Evolutionary conservation across 2,797 vertebrate genomes (phyloP).

Genomic region (Gadopsis bispinosus): DNA sequence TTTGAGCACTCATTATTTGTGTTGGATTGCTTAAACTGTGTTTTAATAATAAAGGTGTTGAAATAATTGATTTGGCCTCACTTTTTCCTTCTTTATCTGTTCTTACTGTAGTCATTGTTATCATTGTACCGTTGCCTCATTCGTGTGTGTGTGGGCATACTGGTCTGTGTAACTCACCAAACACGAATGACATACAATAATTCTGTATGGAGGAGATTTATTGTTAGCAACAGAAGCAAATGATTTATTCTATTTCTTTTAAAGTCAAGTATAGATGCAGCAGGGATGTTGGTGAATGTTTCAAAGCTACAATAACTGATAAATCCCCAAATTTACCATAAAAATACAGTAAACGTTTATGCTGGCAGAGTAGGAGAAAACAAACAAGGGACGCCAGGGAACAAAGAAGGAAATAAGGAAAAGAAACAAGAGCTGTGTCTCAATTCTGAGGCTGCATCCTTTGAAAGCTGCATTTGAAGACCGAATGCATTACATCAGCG

Average conservation of each 20-base stretch:
- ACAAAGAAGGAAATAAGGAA: background rate
- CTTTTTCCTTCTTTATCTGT: background rate
- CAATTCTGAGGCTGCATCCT: no score
- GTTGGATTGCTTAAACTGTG: background rate
- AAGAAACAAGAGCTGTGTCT: background rate
- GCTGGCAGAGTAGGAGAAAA: background rate
- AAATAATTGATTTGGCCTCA: background rate
- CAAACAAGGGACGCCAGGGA: background rate
- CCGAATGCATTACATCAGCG: no score
- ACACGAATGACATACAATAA: conserved; percentile 88
- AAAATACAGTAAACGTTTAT: background rate
- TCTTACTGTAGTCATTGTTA: background rate
- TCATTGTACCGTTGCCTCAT: background rate
- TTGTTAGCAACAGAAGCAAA: conserved; percentile 20
- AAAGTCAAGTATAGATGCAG: background rate
- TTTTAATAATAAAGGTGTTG: conserved; percentile 1
- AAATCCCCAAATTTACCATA: background rate
- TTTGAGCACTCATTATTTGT: background rate
- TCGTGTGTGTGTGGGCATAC: conserved; percentile 65
- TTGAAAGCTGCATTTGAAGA: no score
- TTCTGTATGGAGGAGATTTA: conserved; percentile 73
- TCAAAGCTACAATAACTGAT: background rate
- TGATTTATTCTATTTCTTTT: no score
- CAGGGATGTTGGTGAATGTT: background rate
- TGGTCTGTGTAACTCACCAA: conserved; percentile 86